Conservation (phyloP, 2,797 vertebrate species). For the Semaprochilodus insignis region DNA sequence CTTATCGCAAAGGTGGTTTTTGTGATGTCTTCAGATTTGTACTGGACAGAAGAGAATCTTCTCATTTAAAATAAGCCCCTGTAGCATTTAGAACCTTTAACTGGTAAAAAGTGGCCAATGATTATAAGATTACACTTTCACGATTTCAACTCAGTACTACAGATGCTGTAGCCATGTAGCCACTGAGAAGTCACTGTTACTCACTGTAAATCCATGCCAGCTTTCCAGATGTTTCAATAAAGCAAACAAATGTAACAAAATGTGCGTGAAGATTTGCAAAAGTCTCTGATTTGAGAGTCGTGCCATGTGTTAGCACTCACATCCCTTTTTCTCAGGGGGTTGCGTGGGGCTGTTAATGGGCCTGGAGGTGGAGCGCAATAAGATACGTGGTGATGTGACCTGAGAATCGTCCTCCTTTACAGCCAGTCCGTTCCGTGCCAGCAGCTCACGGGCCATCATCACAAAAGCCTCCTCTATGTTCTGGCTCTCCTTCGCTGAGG, state of each 20-base stretch:
- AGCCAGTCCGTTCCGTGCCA: constrained; percentile 86
- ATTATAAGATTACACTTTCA: background rate
- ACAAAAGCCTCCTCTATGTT: constrained; percentile 91
- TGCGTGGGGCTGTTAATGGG: constrained; percentile 69
- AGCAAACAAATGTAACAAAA: background rate
- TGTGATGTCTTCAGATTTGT: background rate
- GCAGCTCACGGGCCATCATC: constrained; percentile 91
- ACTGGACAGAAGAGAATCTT: background rate
- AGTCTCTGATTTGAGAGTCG: background rate
- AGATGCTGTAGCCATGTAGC: background rate
- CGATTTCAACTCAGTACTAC: background rate
- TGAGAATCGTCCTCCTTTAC: constrained; percentile 78
- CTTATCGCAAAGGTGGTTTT: too few species aligned
- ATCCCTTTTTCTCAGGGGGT: constrained; percentile 75
- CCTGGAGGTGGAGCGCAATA: constrained; percentile 79
- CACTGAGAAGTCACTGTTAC: background rate
- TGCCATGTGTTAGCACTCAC: constrained; percentile 78
- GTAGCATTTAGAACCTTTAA: background rate
- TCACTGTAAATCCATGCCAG: background rate
- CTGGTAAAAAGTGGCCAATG: background rate
- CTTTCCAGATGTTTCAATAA: background rate
- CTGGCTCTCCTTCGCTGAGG: constrained; percentile 92
- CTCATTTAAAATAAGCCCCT: background rate
- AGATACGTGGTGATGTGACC: constrained; percentile 66
- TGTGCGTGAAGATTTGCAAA: background rate